Percentiles rank a stretch among this genome's conserved stretches.
Conservation (phyloP, 2,888 invertebrate genomes). For the Nasonovia ribisnigri region DNA sequence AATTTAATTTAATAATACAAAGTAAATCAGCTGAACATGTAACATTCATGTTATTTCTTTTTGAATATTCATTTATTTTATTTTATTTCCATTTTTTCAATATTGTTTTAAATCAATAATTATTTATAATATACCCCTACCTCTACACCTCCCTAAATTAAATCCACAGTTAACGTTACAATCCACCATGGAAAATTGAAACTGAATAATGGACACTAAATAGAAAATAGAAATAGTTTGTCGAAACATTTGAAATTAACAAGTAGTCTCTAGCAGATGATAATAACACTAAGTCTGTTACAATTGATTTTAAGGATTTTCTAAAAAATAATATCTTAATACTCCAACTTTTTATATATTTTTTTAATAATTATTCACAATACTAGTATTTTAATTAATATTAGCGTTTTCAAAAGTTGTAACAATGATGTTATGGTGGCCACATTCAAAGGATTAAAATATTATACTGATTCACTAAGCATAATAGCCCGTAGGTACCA, state of each 20-base stretch:
- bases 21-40: neutral
- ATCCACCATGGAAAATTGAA: neutral
- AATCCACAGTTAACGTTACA: neutral
- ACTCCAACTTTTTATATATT: neutral
- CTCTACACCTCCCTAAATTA: neutral
- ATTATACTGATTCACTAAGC: neutral
- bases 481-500: neutral
- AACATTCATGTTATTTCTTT: neutral
- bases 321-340: neutral
- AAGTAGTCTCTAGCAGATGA: neutral
- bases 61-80: neutral
- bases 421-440: neutral
- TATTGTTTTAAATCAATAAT: neutral
- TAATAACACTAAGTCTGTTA: neutral
- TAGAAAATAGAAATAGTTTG: neutral
- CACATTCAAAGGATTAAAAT: neutral
- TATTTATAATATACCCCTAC: neutral
- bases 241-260: neutral
- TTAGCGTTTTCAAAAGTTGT: neutral
- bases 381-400: neutral
- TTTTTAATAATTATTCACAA: neutral
- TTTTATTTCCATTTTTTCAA: neutral
- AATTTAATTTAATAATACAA: neutral
- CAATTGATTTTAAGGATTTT: neutral
- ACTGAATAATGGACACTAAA: neutral